Evolutionary conservation across 2,113 vertebrate genomes (phyloP), one percentile per base, ranked within the genome.

Genomic region (Chamaetylas fuelleborni): DNA sequence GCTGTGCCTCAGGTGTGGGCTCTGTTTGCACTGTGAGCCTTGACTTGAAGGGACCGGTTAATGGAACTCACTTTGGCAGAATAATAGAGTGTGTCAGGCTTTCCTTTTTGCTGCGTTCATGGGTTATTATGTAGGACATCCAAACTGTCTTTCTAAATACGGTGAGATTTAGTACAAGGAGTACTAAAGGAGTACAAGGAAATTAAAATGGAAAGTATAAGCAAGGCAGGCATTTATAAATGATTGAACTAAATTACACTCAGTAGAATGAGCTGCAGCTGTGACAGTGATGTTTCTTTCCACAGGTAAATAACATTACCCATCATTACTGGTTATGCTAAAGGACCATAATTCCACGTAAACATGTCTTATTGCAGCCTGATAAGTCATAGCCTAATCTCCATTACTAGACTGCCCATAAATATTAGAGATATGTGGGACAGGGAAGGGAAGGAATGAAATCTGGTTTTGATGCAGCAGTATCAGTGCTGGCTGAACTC

Each of bases 251-350:
- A 92, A 97, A 97, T 94, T 95, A 65, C 62, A 66, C 62, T 90
- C 72, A 70, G 73, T 71, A 40, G 91, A 92, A 96, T 61, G 82
- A 94, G 78, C 70, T 94, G 72, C 86, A 89, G 85, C 92, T 94
- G 92, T 82, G 91, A 82, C 92, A 95, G 64, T 19, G 11, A 58
- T 86, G 84, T 84, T 94, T 93, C 73, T 91, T 94, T 94, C 91
- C 93, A 88, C 91, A 96, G 96, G 92, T 96, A 96, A 94, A 96
- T 96, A 96, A 92, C 94, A 92, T 95, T 94, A 88, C 87, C 85
- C 50, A 67, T 95, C 79, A 66, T 91, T 95, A 95, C 53, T 86
- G 71, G 87, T 70, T 84, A 66, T 85, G 73, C 92, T 95, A 88
- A 95, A 95, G 71, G 88, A 65, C 88, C 86, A 70, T 95, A 86